Percentiles rank a stretch among this genome's conserved stretches.
Evolutionary conservation across 2,888 invertebrate species (phyloP).

Genomic region (Limenitis camilla): DNA sequence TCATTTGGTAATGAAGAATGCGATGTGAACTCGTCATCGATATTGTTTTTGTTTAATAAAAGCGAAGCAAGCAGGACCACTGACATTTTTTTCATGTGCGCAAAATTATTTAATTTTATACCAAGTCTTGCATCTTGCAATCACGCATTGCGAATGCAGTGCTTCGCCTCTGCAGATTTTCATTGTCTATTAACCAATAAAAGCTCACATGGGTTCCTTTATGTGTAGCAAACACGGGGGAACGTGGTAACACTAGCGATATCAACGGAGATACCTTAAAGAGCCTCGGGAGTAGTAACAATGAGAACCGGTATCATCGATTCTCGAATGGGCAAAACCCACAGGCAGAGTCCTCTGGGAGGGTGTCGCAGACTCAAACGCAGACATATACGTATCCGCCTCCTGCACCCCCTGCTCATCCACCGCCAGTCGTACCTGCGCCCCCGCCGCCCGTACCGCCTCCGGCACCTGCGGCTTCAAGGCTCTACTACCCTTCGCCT

Average conservation of each 20-base stretch:
- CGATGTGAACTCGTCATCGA: too few species aligned
- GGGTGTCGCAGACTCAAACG: not conserved
- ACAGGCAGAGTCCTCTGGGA: too few species aligned
- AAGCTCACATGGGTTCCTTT: not conserved
- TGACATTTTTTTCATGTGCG: too few species aligned
- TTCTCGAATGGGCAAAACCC: not conserved
- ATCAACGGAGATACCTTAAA: not conserved
- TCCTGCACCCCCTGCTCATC: not conserved
- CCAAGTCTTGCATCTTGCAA: not conserved
- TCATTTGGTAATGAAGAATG: too few species aligned
- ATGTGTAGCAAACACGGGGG: not conserved
- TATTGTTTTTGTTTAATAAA: too few species aligned
- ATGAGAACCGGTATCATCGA: not conserved
- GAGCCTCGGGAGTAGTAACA: not conserved
- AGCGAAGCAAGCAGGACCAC: too few species aligned
- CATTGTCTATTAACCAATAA: too few species aligned
- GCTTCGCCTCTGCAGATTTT: not conserved
- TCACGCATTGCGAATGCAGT: not conserved
- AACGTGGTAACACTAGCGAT: not conserved
- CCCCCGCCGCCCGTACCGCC: not conserved
- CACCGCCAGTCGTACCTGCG: not conserved
- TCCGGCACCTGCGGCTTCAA: not conserved
- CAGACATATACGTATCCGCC: not conserved
- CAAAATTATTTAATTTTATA: too few species aligned
- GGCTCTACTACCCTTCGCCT: slow-evolving; percentile 7